Evolutionary conservation across 1,140 invertebrate species (phyloP).

Genomic region (Lepidurus packardi): DNA sequence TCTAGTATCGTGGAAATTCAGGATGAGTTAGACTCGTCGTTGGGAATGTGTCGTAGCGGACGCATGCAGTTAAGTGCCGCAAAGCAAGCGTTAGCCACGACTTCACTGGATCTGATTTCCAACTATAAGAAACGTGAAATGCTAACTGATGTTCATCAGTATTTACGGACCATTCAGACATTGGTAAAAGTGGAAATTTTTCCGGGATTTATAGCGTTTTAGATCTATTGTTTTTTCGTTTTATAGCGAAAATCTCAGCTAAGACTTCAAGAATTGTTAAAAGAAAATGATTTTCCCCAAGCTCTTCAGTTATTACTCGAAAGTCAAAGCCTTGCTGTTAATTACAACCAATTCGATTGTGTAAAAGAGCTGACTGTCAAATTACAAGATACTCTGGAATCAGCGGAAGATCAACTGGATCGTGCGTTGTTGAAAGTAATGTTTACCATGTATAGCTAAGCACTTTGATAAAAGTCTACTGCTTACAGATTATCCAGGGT

Average conservation of each 20-base stretch:
- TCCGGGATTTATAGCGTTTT: slow-evolving; percentile 38
- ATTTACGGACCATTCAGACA: slow-evolving; percentile 72
- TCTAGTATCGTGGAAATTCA: slow-evolving; percentile 67
- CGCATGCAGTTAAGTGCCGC: slow-evolving; percentile 65
- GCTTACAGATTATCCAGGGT: slow-evolving; percentile 56
- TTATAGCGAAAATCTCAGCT: slow-evolving; percentile 38
- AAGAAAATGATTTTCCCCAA: slow-evolving; percentile 77
- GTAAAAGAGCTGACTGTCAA: slow-evolving; percentile 78
- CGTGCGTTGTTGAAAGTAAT: slow-evolving; percentile 69
- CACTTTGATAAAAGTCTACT: slow-evolving; percentile 15
- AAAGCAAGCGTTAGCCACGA: slow-evolving; percentile 71
- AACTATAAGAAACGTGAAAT: slow-evolving; percentile 80
- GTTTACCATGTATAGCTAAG: neutral
- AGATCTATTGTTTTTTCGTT: slow-evolving; percentile 37
- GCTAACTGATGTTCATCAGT: slow-evolving; percentile 67
- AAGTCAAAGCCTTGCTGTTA: slow-evolving; percentile 74
- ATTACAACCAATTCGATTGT: slow-evolving; percentile 76
- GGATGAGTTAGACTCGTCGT: slow-evolving; percentile 61
- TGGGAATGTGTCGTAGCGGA: slow-evolving; percentile 63
- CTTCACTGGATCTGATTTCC: slow-evolving; percentile 76
- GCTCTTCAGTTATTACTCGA: slow-evolving; percentile 82
- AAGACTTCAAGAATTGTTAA: slow-evolving; percentile 65
- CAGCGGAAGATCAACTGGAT: slow-evolving; percentile 88
- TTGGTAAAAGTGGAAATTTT: slow-evolving; percentile 52
- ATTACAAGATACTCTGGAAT: slow-evolving; percentile 81